phyloP scores from a whole-genome alignment of 2,797 vertebrate species.

The Acanthurus lineatus region DNA sequence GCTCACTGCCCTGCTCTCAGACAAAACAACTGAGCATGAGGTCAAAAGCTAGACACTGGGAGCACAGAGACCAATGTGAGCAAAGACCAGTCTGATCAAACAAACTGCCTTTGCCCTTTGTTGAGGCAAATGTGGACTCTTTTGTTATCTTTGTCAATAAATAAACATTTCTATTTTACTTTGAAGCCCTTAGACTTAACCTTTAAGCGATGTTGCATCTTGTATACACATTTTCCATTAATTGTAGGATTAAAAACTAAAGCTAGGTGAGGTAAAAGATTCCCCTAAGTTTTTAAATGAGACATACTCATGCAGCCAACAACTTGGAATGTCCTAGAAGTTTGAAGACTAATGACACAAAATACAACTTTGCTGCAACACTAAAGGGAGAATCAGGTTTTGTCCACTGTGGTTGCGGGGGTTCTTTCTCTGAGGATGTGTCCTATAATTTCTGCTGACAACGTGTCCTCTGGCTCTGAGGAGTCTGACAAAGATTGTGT shows the following conservation, averaged over 20 bases:
- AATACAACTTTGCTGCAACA: slow-evolving; percentile 6
- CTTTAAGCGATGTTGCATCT: no score
- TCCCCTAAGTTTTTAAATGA: no score
- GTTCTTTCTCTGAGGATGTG: slow-evolving; percentile 48
- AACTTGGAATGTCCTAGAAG: background rate
- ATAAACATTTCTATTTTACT: no score
- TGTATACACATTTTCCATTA: no score
- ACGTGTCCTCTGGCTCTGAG: slow-evolving; percentile 41
- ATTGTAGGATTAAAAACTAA: no score
- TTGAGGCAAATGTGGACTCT: no score
- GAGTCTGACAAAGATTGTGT: slow-evolving; percentile 41
- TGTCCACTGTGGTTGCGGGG: slow-evolving; percentile 15
- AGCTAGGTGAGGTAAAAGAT: no score
- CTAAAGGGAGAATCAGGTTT: slow-evolving; percentile 16
- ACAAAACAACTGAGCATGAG: slow-evolving; percentile 6
- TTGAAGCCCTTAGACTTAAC: no score
- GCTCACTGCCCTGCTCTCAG: background rate
- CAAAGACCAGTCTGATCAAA: no score
- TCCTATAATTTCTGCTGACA: slow-evolving; percentile 56
- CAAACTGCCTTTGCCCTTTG: no score
- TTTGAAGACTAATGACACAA: background rate
- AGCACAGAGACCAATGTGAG: background rate
- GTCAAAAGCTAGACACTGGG: background rate
- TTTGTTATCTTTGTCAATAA: no score
- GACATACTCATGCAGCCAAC: no score